Base-by-base conservation (phyloP, 2,797 vertebrate genomes). In the Gallinago nigripennis region DNA sequence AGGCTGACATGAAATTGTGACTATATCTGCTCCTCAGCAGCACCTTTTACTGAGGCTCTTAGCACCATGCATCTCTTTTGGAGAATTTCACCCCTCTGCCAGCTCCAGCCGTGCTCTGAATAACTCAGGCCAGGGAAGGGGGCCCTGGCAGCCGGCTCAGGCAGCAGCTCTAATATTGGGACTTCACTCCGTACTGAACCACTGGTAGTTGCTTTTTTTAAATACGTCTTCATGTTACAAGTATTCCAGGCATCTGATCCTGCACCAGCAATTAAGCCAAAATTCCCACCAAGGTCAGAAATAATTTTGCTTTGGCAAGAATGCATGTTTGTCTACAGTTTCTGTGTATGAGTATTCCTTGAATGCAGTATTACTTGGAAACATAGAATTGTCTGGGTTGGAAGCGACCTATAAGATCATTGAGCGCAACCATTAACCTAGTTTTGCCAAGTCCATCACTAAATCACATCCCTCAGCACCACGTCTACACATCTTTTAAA, bases 41-140 rank as follows among this genome's bases (percentile, higher is more conserved):
- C 57, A 83, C 23, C 35, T 41, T 73, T 78, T 73, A 41, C 21
- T 24, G 31, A 57, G 33, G 18, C 6, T 54, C 0, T 85, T 61
- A 27, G 27, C 25, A 46, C 3, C 4, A 10, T 1, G 1, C 3
- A 35, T 75, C 5, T 54, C 17, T 31, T n/a, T 41, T 5, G 4
- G 64, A 73, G 43, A 87, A 50, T 73, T 71, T 64, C 5, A 0
- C 20, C 17, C 27, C 8, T 61, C 35, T 78, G 30, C 5, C 16
- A 81, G 39, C 45, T 64, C 33, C 80, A 90, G 33, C 31, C 45
- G 24, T 20, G 25, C n/a, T 35, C 45, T 81, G 48, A 24, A 15
- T 41, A 75, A 31, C 28, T 31, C 50, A 76, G 27, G 14, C 4
- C 41, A 56, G n/a, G 7, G 6, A 53, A 79, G 23, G 8, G 8